Percentiles rank a stretch among this genome's conserved stretches.
Evolutionary conservation across 2,888 invertebrate genomes (phyloP).

Genomic region (Brachynemurus nebulosus): DNA sequence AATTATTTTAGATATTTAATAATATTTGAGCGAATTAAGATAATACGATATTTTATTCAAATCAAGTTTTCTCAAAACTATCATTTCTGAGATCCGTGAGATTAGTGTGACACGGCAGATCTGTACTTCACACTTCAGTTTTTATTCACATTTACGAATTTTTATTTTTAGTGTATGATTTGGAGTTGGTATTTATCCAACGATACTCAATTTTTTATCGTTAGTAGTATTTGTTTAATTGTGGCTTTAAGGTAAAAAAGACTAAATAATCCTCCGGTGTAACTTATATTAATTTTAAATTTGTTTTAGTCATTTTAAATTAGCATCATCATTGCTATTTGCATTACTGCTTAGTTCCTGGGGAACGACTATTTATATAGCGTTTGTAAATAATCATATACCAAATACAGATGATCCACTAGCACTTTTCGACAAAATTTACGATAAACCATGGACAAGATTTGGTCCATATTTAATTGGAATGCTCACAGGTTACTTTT

Average conservation of each 20-base stretch:
- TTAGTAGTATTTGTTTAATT: constrained; percentile 69
- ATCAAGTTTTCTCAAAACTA: too few relatives aligned
- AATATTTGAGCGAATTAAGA: too few relatives aligned
- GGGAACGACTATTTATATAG: constrained; percentile 65
- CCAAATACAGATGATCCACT: constrained; percentile 68
- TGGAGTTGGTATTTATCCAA: constrained; percentile 88
- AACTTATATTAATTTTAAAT: too few relatives aligned
- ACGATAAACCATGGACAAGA: constrained; percentile 81
- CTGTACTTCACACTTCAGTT: too few relatives aligned
- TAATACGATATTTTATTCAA: too few relatives aligned
- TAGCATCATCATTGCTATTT: constrained; percentile 50
- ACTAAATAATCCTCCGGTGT: too few relatives aligned
- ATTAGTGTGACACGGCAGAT: too few relatives aligned
- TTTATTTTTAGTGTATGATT: constrained; percentile 60
- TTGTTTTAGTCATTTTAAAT: constrained; percentile 52
- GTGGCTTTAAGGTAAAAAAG: constrained; percentile 48
- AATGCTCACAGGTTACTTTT: constrained; percentile 69
- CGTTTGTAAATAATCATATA: constrained; percentile 63
- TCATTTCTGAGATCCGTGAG: too few relatives aligned
- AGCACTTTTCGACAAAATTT: constrained; percentile 76
- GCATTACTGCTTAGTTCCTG: constrained; percentile 62
- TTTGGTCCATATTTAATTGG: constrained; percentile 74
- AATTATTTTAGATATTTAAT: too few relatives aligned
- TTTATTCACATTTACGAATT: constrained; percentile 9
- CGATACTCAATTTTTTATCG: constrained; percentile 75